Conservation (phyloP, 2,888 invertebrate genomes). For the Druceiella hillmani region DNA sequence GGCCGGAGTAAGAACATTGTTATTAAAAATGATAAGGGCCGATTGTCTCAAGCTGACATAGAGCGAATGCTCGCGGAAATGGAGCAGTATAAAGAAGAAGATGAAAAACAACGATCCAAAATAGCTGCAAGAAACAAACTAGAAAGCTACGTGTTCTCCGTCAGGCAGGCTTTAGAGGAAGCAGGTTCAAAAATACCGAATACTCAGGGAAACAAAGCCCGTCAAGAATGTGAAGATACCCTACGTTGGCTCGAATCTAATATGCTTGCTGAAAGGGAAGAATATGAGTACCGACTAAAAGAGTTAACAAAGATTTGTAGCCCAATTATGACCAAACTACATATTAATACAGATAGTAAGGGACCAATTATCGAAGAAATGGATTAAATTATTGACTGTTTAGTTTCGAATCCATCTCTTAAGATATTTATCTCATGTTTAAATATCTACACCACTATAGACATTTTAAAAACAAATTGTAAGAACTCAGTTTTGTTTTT, state of each 20-base stretch:
- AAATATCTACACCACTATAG: too few species aligned
- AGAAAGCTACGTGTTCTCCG: conserved; percentile 56
- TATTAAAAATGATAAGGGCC: conserved; percentile 77
- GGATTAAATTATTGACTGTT: too few species aligned
- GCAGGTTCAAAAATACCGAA: conserved; percentile 45
- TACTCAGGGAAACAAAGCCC: conserved; percentile 48
- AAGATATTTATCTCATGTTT: too few species aligned
- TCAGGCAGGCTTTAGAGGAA: conserved; percentile 54
- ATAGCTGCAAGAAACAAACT: conserved; percentile 64
- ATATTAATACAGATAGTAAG: conserved; percentile 29
- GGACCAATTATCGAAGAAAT: conserved; percentile 14
- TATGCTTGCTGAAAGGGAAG: conserved; percentile 50
- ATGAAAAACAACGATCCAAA: conserved; percentile 59
- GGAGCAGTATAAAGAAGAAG: conserved; percentile 65
- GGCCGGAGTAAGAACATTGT: conserved; percentile 69
- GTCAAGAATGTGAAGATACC: conserved; percentile 40
- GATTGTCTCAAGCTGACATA: conserved; percentile 69
- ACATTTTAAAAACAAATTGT: too few species aligned
- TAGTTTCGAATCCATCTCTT: too few species aligned
- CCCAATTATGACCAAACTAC: conserved; percentile 39
- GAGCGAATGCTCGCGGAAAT: conserved; percentile 68
- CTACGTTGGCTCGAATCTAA: conserved; percentile 58
- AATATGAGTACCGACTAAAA: conserved; percentile 45
- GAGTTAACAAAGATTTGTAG: conserved; percentile 44
- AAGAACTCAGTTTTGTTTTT: too few species aligned